These are phyloP conservation scores for Phalloptychus januarius DNA, from an alignment of 2,797 vertebrate species.

Conservation along the genomic window DNA sequence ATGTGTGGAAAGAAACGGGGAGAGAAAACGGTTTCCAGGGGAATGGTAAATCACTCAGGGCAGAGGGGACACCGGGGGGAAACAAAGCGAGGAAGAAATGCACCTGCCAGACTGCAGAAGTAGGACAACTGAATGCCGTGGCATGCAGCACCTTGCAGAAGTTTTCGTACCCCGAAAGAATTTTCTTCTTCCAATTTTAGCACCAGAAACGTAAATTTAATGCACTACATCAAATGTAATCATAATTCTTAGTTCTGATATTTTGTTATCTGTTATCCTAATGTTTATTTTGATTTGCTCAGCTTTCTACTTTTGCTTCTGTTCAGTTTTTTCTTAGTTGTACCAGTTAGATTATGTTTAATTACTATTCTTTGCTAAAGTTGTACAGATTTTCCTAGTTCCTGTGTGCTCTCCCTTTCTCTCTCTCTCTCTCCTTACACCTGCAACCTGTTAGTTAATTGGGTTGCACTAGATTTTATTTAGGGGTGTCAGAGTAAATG, in stretches of 20 bases:
- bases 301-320: too few species aligned
- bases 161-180: not conserved
- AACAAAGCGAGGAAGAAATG: conserved; percentile 71
- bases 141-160: conserved; percentile 11
- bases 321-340: too few species aligned
- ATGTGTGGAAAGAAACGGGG: conserved; percentile 58
- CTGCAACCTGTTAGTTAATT: not conserved
- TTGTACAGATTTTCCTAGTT: not conserved
- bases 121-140: conserved; percentile 40
- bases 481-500: not conserved
- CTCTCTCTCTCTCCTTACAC: not conserved
- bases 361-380: too few species aligned
- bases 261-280: too few species aligned
- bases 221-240: not conserved
- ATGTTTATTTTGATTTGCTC: too few species aligned
- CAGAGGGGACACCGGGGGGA: conserved; percentile 67
- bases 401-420: too few species aligned
- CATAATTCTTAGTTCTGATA: too few species aligned
- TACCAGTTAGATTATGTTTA: too few species aligned
- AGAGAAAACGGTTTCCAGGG: conserved; percentile 58
- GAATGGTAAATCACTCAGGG: conserved; percentile 70
- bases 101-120: conserved; percentile 73
- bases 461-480: not conserved
- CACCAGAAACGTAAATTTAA: not conserved
- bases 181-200: not conserved